Evolutionary conservation across 2,113 vertebrate genomes (phyloP).

Genomic region (Pipa parva): DNA sequence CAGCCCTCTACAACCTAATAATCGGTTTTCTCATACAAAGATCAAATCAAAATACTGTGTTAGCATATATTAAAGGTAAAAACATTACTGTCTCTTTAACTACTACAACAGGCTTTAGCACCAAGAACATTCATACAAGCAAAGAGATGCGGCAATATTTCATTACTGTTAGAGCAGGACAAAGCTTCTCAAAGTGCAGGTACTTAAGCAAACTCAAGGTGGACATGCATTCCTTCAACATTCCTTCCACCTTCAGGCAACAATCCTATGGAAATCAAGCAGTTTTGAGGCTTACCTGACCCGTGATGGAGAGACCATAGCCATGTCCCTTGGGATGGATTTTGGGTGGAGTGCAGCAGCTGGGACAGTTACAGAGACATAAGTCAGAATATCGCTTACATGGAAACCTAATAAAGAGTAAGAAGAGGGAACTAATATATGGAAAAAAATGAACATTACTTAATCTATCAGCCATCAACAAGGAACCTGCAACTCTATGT

Average conservation of each 20-base stretch:
- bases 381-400: conserved; percentile 83
- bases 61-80: no score
- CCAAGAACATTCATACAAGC: no score
- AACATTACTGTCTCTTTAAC: no score
- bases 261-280: conserved; percentile 23
- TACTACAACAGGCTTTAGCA: no score
- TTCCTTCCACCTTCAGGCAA: conserved; percentile 17
- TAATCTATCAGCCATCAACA: not conserved
- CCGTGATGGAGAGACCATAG: conserved; percentile 91
- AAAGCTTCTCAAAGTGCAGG: not conserved
- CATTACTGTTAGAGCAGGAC: no score
- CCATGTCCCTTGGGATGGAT: conserved; percentile 81
- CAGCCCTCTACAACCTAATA: no score
- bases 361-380: conserved; percentile 78
- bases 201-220: conserved; percentile 11
- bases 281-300: conserved; percentile 73
- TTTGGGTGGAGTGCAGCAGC: conserved; percentile 80
- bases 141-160: no score
- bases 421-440: conserved; percentile 48
- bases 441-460: conserved; percentile 37
- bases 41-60: no score
- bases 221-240: conserved; percentile 32
- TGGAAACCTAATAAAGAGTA: conserved; percentile 60
- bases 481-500: not conserved
- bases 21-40: no score